phyloP scores from a whole-genome alignment of 2,113 vertebrate genomes.

The Eonycteris spelaea region DNA sequence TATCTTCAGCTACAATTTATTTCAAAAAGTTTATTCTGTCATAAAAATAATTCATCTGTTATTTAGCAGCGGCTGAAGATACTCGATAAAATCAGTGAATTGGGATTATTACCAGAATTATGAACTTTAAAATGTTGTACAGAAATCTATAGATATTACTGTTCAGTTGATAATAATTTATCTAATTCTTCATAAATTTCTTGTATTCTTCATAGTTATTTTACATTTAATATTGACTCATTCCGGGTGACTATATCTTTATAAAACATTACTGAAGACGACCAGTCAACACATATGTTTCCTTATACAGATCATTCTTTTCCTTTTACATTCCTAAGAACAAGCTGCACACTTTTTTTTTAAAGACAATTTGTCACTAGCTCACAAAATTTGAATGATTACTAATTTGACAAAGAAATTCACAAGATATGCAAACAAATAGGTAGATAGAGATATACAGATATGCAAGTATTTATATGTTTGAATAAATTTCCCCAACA shows the following conservation, averaged over 20 bases:
- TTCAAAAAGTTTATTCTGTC: conserved; percentile 55
- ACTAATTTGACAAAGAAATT: neutral
- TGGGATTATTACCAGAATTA: conserved; percentile 15
- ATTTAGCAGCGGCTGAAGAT: conserved; percentile 19
- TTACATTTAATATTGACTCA: neutral
- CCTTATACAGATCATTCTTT: neutral
- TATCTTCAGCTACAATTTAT: conserved; percentile 49
- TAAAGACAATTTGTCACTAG: neutral
- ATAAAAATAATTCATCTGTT: conserved; percentile 56
- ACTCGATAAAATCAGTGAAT: neutral
- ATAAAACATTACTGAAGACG: neutral
- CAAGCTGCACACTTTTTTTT: neutral
- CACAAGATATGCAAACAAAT: neutral
- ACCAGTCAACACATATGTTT: neutral
- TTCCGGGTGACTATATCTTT: neutral
- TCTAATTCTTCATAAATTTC: conserved; percentile 21
- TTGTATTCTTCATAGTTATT: neutral
- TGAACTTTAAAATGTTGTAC: conserved; percentile 10
- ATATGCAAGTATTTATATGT: neutral
- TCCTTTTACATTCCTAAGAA: neutral
- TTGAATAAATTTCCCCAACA: neutral
- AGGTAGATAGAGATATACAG: neutral
- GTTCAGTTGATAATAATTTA: conserved; percentile 41
- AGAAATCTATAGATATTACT: neutral
- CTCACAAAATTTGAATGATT: neutral